Percentiles rank a stretch among this genome's conserved stretches.
Conservation (phyloP, 2,113 vertebrate genomes). For the Atherinomorus stipes region DNA sequence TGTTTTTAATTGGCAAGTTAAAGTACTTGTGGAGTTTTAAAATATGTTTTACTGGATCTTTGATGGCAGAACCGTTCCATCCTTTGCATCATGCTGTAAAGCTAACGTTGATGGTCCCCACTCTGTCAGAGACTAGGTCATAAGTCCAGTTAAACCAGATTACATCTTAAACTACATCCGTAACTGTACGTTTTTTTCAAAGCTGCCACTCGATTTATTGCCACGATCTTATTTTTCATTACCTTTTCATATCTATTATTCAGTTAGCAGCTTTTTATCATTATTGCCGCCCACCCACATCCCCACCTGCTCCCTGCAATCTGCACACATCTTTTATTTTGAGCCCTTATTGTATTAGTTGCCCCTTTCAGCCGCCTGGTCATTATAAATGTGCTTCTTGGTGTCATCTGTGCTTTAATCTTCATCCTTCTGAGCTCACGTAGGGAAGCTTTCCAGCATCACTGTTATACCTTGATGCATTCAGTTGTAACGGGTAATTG, state of each 20-base stretch:
- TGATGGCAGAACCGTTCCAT: no score
- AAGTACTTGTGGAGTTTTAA: no score
- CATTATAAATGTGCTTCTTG: conserved; percentile 1
- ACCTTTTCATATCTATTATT: conserved; percentile 39
- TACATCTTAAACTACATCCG: neutral
- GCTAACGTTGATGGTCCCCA: neutral
- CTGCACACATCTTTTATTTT: conserved; percentile 31
- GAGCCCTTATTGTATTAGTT: conserved; percentile 9
- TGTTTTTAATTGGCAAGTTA: no score
- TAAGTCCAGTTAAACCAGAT: conserved; percentile 30
- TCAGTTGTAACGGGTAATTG: conserved; percentile 2
- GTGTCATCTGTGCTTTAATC: conserved; percentile 13
- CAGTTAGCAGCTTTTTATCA: conserved; percentile 43
- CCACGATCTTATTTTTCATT: conserved; percentile 36
- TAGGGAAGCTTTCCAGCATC: neutral
- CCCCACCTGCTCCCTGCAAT: conserved; percentile 36
- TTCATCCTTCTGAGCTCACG: conserved; percentile 13
- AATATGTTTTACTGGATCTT: no score
- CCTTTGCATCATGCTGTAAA: neutral
- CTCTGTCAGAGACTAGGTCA: conserved; percentile 20
- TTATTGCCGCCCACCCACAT: neutral
- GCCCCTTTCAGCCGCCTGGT: conserved; percentile 12
- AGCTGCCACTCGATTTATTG: conserved; percentile 33
- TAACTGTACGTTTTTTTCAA: conserved; percentile 4
- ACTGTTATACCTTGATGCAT: neutral